Conservation (phyloP, 2,113 vertebrate genomes). For the Athene cunicularia region DNA sequence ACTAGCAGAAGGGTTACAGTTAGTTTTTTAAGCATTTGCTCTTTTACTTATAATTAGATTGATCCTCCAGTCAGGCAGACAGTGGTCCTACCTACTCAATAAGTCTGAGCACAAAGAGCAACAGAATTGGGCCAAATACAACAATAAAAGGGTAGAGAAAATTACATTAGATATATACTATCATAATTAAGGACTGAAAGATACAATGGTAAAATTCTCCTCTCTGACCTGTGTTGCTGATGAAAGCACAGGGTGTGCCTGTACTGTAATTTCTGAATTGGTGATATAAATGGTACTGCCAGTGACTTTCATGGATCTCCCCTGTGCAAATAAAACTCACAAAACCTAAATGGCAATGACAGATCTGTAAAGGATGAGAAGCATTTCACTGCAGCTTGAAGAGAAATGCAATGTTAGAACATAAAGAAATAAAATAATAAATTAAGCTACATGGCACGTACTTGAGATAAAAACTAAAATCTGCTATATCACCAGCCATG, state of each 20-base stretch:
- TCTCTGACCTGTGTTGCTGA: not conserved
- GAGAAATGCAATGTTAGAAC: not conserved
- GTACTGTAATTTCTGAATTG: not conserved
- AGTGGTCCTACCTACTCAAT: not conserved
- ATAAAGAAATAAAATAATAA: not conserved
- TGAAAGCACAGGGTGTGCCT: not conserved
- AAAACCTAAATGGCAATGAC: not conserved
- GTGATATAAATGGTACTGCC: not conserved
- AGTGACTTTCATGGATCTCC: not conserved
- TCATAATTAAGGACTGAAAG: not conserved
- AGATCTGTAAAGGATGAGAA: not conserved
- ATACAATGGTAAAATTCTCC: not conserved
- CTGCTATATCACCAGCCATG: rapidly evolving
- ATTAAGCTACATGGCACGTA: rapidly evolving
- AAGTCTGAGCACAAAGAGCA: not conserved
- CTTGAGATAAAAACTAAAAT: not conserved
- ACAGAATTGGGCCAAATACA: not conserved
- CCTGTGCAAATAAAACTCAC: not conserved
- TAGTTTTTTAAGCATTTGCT: not conserved
- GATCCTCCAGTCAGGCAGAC: not conserved
- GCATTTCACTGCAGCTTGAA: not conserved
- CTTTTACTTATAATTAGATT: not conserved
- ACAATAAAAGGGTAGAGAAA: not conserved
- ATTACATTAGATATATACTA: not conserved
- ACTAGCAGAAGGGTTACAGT: not conserved